Evolutionary conservation across 2,888 invertebrate genomes (phyloP).

Genomic region (Trichopria drosophilae): DNA sequence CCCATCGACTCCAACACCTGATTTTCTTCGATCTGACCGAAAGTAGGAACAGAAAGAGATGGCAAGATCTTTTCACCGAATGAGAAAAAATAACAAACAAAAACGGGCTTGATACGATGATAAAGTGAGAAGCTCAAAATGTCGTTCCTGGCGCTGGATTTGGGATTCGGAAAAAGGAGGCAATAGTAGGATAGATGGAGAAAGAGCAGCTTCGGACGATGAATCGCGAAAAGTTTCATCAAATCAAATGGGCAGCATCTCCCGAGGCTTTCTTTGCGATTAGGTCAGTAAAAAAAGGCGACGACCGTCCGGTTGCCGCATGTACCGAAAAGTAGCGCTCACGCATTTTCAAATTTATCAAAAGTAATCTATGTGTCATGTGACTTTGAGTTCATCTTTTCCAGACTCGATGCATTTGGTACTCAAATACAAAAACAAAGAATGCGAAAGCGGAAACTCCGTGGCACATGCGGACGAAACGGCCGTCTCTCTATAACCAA

Average conservation of each 20-base stretch:
- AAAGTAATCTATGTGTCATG: too few species aligned
- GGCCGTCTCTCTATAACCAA: constrained; percentile 49
- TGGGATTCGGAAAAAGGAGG: constrained; percentile 12
- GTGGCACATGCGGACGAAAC: constrained; percentile 20
- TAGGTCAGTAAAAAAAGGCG: constrained; percentile 34
- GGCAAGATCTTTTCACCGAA: constrained; percentile 1
- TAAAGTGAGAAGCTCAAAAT: neutral
- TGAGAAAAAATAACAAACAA: constrained; percentile 7
- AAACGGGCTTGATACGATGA: constrained; percentile 1
- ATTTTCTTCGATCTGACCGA: too few species aligned
- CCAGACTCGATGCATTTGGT: neutral
- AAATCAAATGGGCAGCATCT: constrained; percentile 54
- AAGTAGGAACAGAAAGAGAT: neutral
- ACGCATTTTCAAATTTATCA: constrained; percentile 14
- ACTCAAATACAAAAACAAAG: neutral
- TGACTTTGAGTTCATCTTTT: too few species aligned
- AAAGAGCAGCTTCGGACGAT: constrained; percentile 37
- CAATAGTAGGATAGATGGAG: constrained; percentile 18
- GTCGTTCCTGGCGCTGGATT: neutral
- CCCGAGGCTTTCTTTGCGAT: constrained; percentile 45
- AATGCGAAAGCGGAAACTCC: constrained; percentile 12
- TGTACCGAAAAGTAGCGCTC: constrained; percentile 30
- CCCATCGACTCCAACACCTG: too few species aligned
- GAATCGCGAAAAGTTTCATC: constrained; percentile 49
- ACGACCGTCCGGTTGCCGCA: constrained; percentile 39